phyloP scores from a whole-genome alignment of 2,888 invertebrate genomes.

The Lycophotia porphyrea region DNA sequence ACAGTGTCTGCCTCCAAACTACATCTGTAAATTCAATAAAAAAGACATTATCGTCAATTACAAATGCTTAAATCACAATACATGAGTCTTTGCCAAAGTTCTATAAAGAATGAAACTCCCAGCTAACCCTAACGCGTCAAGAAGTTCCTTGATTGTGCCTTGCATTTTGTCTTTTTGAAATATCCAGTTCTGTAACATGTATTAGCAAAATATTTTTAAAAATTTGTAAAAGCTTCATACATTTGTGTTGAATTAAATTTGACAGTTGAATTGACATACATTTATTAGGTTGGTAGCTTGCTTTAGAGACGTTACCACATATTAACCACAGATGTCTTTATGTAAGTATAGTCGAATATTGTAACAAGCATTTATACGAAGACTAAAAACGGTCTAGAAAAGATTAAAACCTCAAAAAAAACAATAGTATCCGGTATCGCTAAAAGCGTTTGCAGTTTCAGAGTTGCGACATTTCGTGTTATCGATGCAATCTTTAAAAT shows the following conservation, averaged over 20 bases:
- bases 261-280: slow-evolving; percentile 59
- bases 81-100: slow-evolving; percentile 41
- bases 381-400: not conserved
- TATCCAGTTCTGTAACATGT: slow-evolving; percentile 85
- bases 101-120: slow-evolving; percentile 29
- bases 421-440: not conserved
- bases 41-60: slow-evolving; percentile 65
- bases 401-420: not conserved
- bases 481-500: not conserved
- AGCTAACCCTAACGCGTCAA: slow-evolving; percentile 90
- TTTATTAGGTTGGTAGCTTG: slow-evolving; percentile 26
- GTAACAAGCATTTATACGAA: not conserved
- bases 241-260: slow-evolving; percentile 67
- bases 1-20: slow-evolving; percentile 91
- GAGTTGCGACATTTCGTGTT: not conserved
- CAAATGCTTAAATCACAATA: slow-evolving; percentile 35
- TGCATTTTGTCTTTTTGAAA: slow-evolving; percentile 85
- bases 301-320: slow-evolving; percentile 12
- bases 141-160: slow-evolving; percentile 89
- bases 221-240: slow-evolving; percentile 71
- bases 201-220: slow-evolving; percentile 70
- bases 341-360: not conserved
- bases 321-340: not conserved
- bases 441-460: not conserved
- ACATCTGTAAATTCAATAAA: slow-evolving; percentile 87